Percentiles rank a stretch among this genome's conserved stretches.
Conservation (phyloP, 2,888 invertebrate species). For the Stomorhina lunata region DNA sequence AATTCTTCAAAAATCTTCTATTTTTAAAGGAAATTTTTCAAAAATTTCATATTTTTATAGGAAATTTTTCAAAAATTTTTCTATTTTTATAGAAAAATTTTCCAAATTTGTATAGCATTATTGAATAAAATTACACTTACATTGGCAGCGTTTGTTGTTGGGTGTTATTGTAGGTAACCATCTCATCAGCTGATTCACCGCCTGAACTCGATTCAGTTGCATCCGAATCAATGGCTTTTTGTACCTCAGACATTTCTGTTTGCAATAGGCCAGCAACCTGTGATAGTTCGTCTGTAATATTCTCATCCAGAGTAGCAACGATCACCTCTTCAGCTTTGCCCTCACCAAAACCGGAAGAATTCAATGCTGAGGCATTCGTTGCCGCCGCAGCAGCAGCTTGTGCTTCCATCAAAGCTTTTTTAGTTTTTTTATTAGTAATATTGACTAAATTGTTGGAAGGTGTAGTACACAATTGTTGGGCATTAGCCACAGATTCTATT, state of each 20-base stretch:
- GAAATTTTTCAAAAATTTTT: too few species aligned
- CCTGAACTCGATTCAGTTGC: conserved; percentile 96
- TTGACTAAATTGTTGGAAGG: conserved; percentile 60
- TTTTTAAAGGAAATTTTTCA: too few species aligned
- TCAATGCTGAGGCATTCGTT: conserved; percentile 15
- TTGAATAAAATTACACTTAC: too few species aligned
- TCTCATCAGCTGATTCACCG: conserved; percentile 96
- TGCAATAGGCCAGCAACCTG: conserved; percentile 87
- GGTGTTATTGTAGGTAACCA: conserved; percentile 88
- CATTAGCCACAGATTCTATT: conserved; percentile 74
- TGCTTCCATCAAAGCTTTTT: conserved; percentile 63
- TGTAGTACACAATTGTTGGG: conserved; percentile 74
- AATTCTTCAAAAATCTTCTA: too few species aligned
- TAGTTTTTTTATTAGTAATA: conserved; percentile 55
- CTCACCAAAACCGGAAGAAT: conserved; percentile 22
- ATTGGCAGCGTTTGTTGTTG: conserved; percentile 88
- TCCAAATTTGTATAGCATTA: too few species aligned
- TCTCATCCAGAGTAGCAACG: conserved; percentile 80
- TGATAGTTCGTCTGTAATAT: conserved; percentile 83
- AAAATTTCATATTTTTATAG: too few species aligned
- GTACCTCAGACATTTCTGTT: conserved; percentile 87
- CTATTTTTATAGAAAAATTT: too few species aligned
- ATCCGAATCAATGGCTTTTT: conserved; percentile 92
- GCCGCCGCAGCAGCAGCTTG: conserved; percentile 40
- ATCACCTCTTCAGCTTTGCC: conserved; percentile 72